Base-by-base conservation (phyloP, 1,140 invertebrate genomes). In the Magallana gigas region DNA sequence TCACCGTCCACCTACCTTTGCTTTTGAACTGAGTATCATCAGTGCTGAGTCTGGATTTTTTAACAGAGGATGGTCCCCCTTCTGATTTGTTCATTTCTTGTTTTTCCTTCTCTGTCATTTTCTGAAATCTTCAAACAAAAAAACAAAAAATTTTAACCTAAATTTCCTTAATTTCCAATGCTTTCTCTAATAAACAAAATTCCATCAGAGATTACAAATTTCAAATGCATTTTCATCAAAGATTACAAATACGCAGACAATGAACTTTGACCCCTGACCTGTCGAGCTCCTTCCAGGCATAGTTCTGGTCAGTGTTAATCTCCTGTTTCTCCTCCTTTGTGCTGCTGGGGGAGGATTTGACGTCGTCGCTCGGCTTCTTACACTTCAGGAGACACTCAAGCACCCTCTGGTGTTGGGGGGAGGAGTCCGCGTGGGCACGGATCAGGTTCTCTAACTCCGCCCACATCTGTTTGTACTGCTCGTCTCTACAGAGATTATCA, bases 401-500 rank as follows among this genome's bases (percentile, higher is more conserved):
- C 14, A 99, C 96, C 91, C 96, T 96, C 82, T 96, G 96, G 93
- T 99, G 98, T 87, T 96, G 94, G 23, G 96, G 96, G 91, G 96
- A 96, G 68, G 96, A 96, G 82, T 89, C 90, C 94, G 97, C 96
- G 92, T 98, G 97, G 8, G 96, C 96, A 86, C 97, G 96, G 0
- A 99, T 94, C 85, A 98, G 96, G 12, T 96, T 96, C 94, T 99
- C 98, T 57, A 99, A 93, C 93, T 99, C 98, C 64, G 96, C 96
- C 97, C 98, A 99, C 92, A 99, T 96, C 76, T 97, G 95, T 85
- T 97, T 96, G 95, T 98, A 99, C 91, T 98, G 98, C 91, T 99
- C 98, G 90, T 98, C 98, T 90, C 96, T 96, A 91, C 48, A 82
- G 57, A 48, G 36, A 48, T 48, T 48, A 48, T 48, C 36, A 48